phyloP scores from a whole-genome alignment of 2,797 vertebrate genomes.

The Bryconaethiops microstoma region DNA sequence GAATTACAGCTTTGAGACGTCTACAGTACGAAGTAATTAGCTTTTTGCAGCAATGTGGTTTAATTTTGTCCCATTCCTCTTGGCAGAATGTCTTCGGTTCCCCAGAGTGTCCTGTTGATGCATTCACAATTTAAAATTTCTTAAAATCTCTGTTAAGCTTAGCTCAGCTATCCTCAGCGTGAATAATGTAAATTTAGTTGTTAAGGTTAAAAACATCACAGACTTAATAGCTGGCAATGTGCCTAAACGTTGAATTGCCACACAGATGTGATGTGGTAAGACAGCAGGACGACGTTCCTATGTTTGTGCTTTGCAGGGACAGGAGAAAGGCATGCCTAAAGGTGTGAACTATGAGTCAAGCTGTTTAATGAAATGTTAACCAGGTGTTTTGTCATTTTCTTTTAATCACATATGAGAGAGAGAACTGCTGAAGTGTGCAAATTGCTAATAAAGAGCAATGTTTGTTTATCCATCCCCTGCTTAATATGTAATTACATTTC shows the following conservation, averaged over 20 bases:
- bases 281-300: background rate
- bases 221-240: background rate
- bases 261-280: background rate
- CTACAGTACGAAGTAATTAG: no score
- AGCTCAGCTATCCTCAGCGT: no score
- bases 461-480: background rate
- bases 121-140: no score
- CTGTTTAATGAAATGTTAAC: background rate
- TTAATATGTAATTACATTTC: background rate
- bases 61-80: no score
- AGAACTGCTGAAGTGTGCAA: background rate
- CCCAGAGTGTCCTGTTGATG: no score
- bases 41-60: no score
- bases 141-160: no score
- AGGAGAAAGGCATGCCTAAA: background rate
- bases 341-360: background rate
- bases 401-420: background rate
- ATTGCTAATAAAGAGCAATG: background rate
- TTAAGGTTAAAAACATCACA: background rate
- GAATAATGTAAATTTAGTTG: background rate
- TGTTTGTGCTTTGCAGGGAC: background rate
- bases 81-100: no score
- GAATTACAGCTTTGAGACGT: no score
- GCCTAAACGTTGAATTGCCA: background rate
- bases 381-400: conserved; percentile 19